Conservation (phyloP, 2,113 vertebrate species). For the Sterrhoptilus dennistouni region DNA sequence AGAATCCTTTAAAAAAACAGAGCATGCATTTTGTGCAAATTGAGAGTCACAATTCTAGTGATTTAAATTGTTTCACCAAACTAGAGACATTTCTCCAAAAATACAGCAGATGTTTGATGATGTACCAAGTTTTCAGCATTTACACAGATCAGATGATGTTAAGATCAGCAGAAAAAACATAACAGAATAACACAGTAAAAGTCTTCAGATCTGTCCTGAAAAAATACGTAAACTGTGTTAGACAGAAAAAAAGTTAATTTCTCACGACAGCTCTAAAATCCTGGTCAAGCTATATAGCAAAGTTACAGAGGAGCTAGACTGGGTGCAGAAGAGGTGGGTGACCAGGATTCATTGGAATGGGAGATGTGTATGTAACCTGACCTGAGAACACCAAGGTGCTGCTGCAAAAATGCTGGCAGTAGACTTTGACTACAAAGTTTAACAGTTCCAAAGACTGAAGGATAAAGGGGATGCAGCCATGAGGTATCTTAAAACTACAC, state of each 20-base stretch:
- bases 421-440: not conserved
- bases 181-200: constrained; percentile 3
- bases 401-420: not conserved
- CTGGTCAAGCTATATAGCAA: not conserved
- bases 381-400: not conserved
- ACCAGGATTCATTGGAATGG: not conserved
- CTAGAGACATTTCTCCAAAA: constrained; percentile 27
- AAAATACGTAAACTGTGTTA: not conserved
- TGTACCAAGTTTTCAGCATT: constrained; percentile 35
- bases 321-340: not conserved
- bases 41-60: constrained; percentile 32
- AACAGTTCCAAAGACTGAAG: not conserved
- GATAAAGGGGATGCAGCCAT: not conserved
- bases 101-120: constrained; percentile 46
- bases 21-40: constrained; percentile 23
- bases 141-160: constrained; percentile 45
- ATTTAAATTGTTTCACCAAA: constrained; percentile 33
- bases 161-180: not conserved
- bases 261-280: not conserved
- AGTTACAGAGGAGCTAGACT: not conserved
- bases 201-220: not conserved
- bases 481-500: not conserved
- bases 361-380: not conserved
- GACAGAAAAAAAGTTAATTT: not conserved
- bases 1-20: constrained; percentile 49